A percentile compares a stretch with the other conserved stretches of the same genome.
phyloP scores from a whole-genome alignment of 1,140 invertebrate species.

The Tetragonula clypearis region DNA sequence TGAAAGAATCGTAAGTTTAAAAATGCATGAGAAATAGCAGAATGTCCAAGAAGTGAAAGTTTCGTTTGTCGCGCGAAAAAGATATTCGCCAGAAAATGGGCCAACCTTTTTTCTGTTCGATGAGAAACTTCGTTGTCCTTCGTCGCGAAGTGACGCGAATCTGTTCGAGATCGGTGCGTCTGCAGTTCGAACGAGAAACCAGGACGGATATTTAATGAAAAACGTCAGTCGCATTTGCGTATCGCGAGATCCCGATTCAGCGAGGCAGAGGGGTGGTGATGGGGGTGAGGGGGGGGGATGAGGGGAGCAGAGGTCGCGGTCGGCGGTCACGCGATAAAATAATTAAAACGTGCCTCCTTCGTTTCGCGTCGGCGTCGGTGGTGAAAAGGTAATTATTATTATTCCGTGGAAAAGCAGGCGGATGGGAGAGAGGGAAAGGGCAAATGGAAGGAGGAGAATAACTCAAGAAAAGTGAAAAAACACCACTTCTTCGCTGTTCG shows the following conservation, averaged over 20 bases:
- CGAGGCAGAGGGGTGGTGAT: conserved; percentile 15
- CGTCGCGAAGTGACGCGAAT: neutral
- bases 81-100: too few relatives aligned
- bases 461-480: conserved; percentile 15
- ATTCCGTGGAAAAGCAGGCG: conserved; percentile 43
- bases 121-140: neutral
- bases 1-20: too few relatives aligned
- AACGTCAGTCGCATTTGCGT: conserved; percentile 64
- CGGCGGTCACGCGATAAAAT: conserved; percentile 68
- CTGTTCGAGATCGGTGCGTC: neutral
- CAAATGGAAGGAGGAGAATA: neutral
- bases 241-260: conserved; percentile 57
- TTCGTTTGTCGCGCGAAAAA: too few relatives aligned
- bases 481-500: neutral
- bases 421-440: too few relatives aligned
- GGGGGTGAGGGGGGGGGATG: neutral
- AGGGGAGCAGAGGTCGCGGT: conserved; percentile 55
- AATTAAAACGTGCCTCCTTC: conserved; percentile 64
- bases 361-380: conserved; percentile 41
- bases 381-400: conserved; percentile 69
- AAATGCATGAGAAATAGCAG: too few relatives aligned
- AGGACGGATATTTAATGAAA: conserved; percentile 57
- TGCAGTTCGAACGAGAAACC: conserved; percentile 6
- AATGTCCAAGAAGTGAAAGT: too few relatives aligned
- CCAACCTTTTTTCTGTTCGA: too few relatives aligned